A percentile compares a stretch with the other conserved stretches of the same genome.
Evolutionary conservation across 2,888 invertebrate species (phyloP).

Genomic region (Ochlodes sylvanus): DNA sequence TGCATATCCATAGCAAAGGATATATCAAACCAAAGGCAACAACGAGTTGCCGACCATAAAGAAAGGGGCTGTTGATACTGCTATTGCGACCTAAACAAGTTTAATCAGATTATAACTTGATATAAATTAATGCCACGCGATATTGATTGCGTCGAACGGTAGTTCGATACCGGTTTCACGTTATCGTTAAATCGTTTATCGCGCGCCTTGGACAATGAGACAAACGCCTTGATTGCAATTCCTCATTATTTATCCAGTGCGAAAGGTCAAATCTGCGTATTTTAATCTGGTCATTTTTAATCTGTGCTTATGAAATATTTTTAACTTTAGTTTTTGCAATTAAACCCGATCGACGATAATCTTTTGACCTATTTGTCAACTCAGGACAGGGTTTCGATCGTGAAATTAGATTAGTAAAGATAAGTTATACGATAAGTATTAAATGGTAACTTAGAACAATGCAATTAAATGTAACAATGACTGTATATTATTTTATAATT

Average conservation of each 20-base stretch:
- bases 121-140: no score
- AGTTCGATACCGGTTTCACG: no score
- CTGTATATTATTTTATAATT: slow-evolving; percentile 10
- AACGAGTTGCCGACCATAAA: no score
- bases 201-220: slow-evolving; percentile 6
- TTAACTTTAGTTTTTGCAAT: slow-evolving; percentile 34
- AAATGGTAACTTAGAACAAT: slow-evolving; percentile 7
- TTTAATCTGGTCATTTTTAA: slow-evolving; percentile 32
- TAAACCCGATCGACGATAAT: slow-evolving; percentile 32
- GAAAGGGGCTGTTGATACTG: no score
- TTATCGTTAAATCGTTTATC: neutral
- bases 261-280: slow-evolving; percentile 33
- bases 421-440: slow-evolving; percentile 11
- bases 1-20: no score
- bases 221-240: slow-evolving; percentile 18
- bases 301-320: slow-evolving; percentile 34
- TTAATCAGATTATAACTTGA: no score
- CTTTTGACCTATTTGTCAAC: slow-evolving; percentile 37
- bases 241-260: slow-evolving; percentile 37
- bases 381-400: slow-evolving; percentile 15
- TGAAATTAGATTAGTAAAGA: slow-evolving; percentile 20
- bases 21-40: no score
- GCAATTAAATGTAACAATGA: slow-evolving; percentile 9
- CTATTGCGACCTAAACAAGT: no score
- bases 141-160: no score